A percentile compares a stretch with the other conserved stretches of the same genome.
Conservation (phyloP, 1,140 invertebrate genomes). For the Chelonus insularis region DNA sequence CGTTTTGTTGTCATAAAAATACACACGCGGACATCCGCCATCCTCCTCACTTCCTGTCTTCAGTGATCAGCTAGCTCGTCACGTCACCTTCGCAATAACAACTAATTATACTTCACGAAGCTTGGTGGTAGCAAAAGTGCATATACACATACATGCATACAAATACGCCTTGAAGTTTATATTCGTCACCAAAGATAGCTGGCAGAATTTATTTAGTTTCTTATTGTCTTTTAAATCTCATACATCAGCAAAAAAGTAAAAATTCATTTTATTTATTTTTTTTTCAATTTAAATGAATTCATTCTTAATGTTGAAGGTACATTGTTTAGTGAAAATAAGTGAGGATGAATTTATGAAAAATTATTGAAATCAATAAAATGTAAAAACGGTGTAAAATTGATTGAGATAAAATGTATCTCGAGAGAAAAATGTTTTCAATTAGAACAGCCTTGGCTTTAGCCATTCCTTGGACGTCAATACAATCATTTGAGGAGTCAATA, state of each 20-base stretch:
- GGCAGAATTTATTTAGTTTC: slow-evolving; percentile 22
- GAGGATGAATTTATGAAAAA: too few relatives aligned
- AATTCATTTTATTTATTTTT: background rate
- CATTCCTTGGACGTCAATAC: slow-evolving; percentile 35
- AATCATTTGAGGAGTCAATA: slow-evolving; percentile 24
- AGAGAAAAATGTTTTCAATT: slow-evolving; percentile 42
- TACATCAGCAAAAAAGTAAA: background rate
- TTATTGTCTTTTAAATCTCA: background rate
- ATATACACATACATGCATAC: slow-evolving; percentile 38
- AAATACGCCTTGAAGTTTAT: slow-evolving; percentile 44
- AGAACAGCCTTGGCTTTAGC: slow-evolving; percentile 44
- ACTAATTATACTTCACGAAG: too few relatives aligned
- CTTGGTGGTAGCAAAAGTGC: too few relatives aligned
- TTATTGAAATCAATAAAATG: background rate
- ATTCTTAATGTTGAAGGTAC: too few relatives aligned
- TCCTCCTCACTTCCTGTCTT: too few relatives aligned
- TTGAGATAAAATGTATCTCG: slow-evolving; percentile 25
- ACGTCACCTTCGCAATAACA: too few relatives aligned
- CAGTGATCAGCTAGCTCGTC: too few relatives aligned
- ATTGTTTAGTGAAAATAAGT: too few relatives aligned
- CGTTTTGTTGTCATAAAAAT: too few relatives aligned
- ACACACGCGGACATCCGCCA: too few relatives aligned
- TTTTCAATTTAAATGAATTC: background rate
- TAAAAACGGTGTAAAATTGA: background rate
- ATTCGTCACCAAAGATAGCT: slow-evolving; percentile 52